A percentile compares a stretch with the other conserved stretches of the same genome.
Conservation (phyloP, 2,888 invertebrate genomes). For the Ennomos fuscantarius region DNA sequence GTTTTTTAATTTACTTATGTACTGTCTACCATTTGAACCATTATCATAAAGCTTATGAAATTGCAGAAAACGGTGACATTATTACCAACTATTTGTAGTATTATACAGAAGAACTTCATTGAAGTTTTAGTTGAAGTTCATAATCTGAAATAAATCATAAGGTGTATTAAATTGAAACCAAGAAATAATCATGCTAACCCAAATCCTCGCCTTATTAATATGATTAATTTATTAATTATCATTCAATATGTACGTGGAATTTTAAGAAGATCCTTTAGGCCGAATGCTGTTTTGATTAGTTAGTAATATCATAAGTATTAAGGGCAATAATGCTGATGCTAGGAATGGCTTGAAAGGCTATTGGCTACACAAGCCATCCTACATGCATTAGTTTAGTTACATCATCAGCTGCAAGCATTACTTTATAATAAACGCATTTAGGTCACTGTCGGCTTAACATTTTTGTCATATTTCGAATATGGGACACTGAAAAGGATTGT, state of each 20-base stretch:
- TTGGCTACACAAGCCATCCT: constrained; percentile 57
- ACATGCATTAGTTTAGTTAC: constrained; percentile 60
- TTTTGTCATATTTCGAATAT: not conserved
- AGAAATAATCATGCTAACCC: no score
- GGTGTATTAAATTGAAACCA: no score
- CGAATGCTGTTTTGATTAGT: constrained; percentile 4
- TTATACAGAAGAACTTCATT: no score
- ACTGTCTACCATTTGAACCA: not conserved
- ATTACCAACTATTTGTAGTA: no score
- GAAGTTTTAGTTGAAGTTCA: no score
- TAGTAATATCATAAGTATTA: constrained; percentile 50
- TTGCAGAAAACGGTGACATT: not conserved
- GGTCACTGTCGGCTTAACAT: not conserved
- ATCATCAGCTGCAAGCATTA: constrained; percentile 50
- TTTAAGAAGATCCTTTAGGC: constrained; percentile 11
- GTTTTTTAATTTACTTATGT: constrained; percentile 1
- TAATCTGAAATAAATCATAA: no score
- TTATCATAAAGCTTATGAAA: not conserved
- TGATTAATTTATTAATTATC: not conserved
- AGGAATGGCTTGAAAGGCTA: constrained; percentile 73
- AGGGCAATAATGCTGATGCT: constrained; percentile 67
- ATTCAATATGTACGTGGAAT: not conserved
- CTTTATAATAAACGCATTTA: not conserved
- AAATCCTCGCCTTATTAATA: no score
- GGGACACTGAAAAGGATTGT: constrained; percentile 18